Base-by-base conservation (phyloP, 2,888 invertebrate species). In the Leptinotarsa rubiginosa region DNA sequence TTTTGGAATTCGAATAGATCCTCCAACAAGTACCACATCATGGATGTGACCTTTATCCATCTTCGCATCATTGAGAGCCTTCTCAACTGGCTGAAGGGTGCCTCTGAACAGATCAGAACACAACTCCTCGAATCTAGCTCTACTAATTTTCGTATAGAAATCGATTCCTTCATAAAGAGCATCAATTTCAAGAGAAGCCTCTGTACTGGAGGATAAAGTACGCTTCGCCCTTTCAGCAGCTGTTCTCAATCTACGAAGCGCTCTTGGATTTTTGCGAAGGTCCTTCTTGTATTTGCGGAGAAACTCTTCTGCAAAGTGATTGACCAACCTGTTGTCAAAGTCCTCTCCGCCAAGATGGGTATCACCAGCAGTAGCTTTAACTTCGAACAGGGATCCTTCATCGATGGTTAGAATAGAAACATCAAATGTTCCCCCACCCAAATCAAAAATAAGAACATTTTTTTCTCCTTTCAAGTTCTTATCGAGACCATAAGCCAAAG, bases 371-470 rank as follows among this genome's bases (percentile, higher is more conserved):
- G 95, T 96, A 0, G 96, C 90, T 85, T 92, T 93, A 4, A 95
- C 96, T 2, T 96, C 95, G 88, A 96, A 95, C 86, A 96, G 94
- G 20, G 95, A 94, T 65, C 89, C 89, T 87, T 95, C 95, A 84
- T 94, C 95, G 85, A 96, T 95, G 70, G 94, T 94, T 65, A 96
- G 88, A 76, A 96, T 92, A 68, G 95, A 95, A 0, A 96, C 95
- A 88, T 96, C 95, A 87, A 96, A 96, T 25, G 95, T 95, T 69
- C 89, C 89, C 54, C 88, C 88, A 18, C 92, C 92, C 74, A 92
- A 88, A 83, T 92, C 92, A 84, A 92, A 92, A 79, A 92, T 92
- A 88, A 20, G 93, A 92, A 92, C 91, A 82, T 82, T 81, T 31
- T 68, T 77, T 65, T 82, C 82, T 3, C 82, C 82, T 69, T 81